Evolutionary conservation across 2,113 vertebrate genomes (phyloP).

Genomic region (Verasper variegatus): DNA sequence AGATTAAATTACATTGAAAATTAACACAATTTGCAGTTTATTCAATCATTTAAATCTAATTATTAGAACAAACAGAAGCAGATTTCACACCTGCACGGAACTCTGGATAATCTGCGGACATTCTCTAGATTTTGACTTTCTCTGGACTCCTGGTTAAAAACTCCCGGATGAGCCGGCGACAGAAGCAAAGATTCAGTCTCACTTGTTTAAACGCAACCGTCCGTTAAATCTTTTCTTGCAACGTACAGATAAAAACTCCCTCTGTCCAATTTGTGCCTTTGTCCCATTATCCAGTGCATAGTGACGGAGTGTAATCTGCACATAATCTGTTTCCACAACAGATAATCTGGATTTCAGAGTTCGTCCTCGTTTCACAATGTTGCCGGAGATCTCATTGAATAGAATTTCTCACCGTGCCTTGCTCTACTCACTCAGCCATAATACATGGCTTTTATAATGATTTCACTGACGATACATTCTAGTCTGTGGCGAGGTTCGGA

Average conservation of each 20-base stretch:
- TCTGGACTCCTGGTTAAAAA: too few relatives aligned
- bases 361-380: constrained; percentile 28
- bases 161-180: too few relatives aligned
- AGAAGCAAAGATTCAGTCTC: too few relatives aligned
- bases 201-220: constrained; percentile 16
- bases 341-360: constrained; percentile 41
- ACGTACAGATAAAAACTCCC: constrained; percentile 2
- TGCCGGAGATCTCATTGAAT: constrained; percentile 10
- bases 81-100: too few relatives aligned
- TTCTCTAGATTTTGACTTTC: too few relatives aligned
- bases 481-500: constrained; percentile 2
- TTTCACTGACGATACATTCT: constrained; percentile 8
- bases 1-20: too few relatives aligned
- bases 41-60: too few relatives aligned
- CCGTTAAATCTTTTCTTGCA: constrained; percentile 15
- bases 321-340: constrained; percentile 22
- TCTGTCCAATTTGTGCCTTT: constrained; percentile 7
- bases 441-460: constrained; percentile 10
- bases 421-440: not conserved
- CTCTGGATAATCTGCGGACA: too few relatives aligned
- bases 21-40: too few relatives aligned
- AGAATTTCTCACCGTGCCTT: not conserved
- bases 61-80: too few relatives aligned
- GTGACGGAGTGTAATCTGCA: constrained; percentile 28
- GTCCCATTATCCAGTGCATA: not conserved